Evolutionary conservation across 1,140 invertebrate species (phyloP), one percentile per base, ranked within the genome.

Genomic region (Solenopsis fugax): DNA sequence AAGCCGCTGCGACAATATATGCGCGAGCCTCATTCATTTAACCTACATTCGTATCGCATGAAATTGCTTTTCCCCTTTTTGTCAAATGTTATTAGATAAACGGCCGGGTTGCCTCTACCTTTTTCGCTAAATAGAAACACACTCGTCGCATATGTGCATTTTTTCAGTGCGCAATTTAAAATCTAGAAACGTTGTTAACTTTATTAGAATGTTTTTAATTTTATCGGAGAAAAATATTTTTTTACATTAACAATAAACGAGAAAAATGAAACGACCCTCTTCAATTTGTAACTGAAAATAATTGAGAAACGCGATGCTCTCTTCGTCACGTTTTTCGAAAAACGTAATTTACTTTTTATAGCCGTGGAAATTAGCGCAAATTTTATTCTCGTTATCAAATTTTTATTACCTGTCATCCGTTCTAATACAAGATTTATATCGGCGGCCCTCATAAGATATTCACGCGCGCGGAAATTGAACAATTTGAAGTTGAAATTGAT

Each of bases 31-130:
- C 69, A 21, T 73, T 84, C 80, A 73, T 84, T 72, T 24, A 72
- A 58, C 21, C 37, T 34, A 58, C 67, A 73, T 60, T 84, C 69
- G 41, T 18, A 81, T 58, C 50, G 16, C 41, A 45, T 84, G 24
- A 60, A 84, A 84, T 84, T 84, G 24, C 69, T 73, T 73, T 84
- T 72, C 60, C 64, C 21, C 62, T 81, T 71, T 81, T 45, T 34
- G 34, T 56, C 50, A 29, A 73, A 18, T 60, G 13, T 73, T 73
- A 60, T 75, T 48, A 60, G 80, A 73, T 82, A 82, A 82, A 82
- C 48, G 29, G 16, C 41, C 34, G 18, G 52, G 21, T 7, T 54
- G 13, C 18, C 41, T 64, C 16, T 37, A 29, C 21, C 37, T 18
- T 62, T 81, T 82, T 73, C 45, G 52, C 24, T 34, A 58, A 84